These are phyloP conservation scores for Heterotis niloticus DNA, from an alignment of 2,113 vertebrate species.

Conservation along the genomic window DNA sequence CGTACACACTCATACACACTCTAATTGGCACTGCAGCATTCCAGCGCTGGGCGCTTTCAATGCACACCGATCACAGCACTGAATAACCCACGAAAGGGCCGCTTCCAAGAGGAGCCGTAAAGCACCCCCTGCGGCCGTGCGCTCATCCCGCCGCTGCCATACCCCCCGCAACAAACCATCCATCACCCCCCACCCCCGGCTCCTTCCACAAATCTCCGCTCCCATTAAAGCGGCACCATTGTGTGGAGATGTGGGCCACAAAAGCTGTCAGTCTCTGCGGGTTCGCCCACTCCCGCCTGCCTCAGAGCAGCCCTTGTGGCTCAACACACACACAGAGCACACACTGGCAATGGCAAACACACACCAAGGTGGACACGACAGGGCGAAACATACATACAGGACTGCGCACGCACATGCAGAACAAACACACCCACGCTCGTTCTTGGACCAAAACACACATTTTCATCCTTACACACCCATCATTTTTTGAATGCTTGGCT, in stretches of 20 bases:
- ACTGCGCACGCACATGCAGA: not conserved
- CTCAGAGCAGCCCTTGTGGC: not conserved
- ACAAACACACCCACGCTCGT: not conserved
- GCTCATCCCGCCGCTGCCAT: not conserved
- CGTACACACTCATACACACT: too few relatives aligned
- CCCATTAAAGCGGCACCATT: constrained; percentile 94
- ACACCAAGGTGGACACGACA: not conserved
- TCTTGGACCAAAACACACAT: not conserved
- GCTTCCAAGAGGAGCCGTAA: constrained; percentile 72
- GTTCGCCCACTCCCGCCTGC: constrained; percentile 77
- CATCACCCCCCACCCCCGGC: constrained; percentile 55
- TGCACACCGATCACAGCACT: constrained; percentile 86
- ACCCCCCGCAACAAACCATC: constrained; percentile 45
- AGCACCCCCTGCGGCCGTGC: constrained; percentile 41
- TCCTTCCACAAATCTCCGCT: constrained; percentile 63
- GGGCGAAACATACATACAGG: not conserved
- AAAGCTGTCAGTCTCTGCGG: constrained; percentile 97
- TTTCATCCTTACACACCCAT: not conserved
- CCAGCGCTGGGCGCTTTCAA: constrained; percentile 91
- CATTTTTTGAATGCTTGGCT: not conserved
- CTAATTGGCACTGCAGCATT: constrained; percentile 98
- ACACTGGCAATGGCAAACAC: constrained; percentile 53
- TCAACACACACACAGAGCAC: not conserved
- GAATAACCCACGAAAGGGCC: constrained; percentile 73
- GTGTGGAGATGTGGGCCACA: constrained; percentile 85